phyloP scores from a whole-genome alignment of 2,888 invertebrate species.

The Strigamia maritima region DNA sequence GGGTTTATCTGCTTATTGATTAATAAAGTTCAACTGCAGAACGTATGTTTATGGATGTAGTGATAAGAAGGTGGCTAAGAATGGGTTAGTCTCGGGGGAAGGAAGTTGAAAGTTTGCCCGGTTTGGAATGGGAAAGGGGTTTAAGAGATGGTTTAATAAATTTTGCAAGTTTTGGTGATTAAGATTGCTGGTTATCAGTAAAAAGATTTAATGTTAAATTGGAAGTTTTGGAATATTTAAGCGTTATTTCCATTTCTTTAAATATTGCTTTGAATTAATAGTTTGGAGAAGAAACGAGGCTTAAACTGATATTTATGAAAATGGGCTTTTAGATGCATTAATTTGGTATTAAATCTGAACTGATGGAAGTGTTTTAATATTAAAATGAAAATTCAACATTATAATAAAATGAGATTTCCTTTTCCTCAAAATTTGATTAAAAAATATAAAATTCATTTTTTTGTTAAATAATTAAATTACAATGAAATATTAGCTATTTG shows the following conservation, averaged over 20 bases:
- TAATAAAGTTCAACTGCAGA: slow-evolving; percentile 1
- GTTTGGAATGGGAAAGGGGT: background rate
- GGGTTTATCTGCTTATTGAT: slow-evolving; percentile 6
- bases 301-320: background rate
- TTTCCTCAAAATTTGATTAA: too few relatives aligned
- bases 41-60: background rate
- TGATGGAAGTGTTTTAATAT: background rate
- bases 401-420: background rate
- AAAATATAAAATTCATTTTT: too few relatives aligned
- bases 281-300: background rate
- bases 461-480: too few relatives aligned
- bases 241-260: too few relatives aligned
- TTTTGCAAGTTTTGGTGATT: background rate
- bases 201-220: too few relatives aligned
- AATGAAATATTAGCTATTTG: too few relatives aligned
- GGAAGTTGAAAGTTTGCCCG: background rate
- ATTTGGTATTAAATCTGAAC: background rate
- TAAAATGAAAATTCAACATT: background rate
- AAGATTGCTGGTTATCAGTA: too few relatives aligned
- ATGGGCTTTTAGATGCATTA: background rate
- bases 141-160: background rate
- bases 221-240: too few relatives aligned
- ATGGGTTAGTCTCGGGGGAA: background rate
- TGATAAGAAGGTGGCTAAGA: background rate
- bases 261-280: too few relatives aligned